phyloP scores from a whole-genome alignment of 2,888 invertebrate species.

The Drosophila fungiperda region DNA sequence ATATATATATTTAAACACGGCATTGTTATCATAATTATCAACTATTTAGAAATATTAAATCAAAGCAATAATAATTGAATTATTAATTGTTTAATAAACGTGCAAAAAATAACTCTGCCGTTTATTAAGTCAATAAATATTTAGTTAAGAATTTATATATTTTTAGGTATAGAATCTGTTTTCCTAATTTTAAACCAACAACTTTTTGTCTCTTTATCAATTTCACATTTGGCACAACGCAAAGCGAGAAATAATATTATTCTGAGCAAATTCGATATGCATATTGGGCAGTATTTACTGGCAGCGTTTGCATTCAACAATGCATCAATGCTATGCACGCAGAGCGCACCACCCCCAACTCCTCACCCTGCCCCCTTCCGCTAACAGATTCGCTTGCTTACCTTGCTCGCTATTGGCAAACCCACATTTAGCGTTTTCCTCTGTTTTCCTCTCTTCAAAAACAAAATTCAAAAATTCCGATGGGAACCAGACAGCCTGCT shows the following conservation, averaged over 20 bases:
- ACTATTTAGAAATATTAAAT: background rate
- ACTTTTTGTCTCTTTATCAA: background rate
- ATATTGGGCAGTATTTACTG: constrained; percentile 1
- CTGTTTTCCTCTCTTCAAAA: constrained; percentile 29
- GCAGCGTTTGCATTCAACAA: constrained; percentile 22
- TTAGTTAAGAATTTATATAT: background rate
- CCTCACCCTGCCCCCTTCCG: background rate
- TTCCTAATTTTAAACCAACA: background rate
- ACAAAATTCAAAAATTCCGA: constrained; percentile 64
- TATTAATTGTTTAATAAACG: background rate
- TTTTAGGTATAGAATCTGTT: background rate
- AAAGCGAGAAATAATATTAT: background rate
- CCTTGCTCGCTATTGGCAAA: background rate
- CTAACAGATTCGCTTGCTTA: background rate
- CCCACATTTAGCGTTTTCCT: constrained; percentile 7
- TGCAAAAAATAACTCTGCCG: background rate
- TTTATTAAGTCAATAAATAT: background rate
- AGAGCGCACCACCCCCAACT: constrained; percentile 1
- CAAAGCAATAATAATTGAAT: background rate
- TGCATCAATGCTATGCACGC: constrained; percentile 25
- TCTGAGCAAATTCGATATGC: background rate
- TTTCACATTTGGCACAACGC: background rate
- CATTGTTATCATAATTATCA: background rate
- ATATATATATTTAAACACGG: no score
- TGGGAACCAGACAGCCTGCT: constrained; percentile 62